phyloP scores from a whole-genome alignment of 2,113 vertebrate species.

The Cyprinodon brontotheroides region DNA sequence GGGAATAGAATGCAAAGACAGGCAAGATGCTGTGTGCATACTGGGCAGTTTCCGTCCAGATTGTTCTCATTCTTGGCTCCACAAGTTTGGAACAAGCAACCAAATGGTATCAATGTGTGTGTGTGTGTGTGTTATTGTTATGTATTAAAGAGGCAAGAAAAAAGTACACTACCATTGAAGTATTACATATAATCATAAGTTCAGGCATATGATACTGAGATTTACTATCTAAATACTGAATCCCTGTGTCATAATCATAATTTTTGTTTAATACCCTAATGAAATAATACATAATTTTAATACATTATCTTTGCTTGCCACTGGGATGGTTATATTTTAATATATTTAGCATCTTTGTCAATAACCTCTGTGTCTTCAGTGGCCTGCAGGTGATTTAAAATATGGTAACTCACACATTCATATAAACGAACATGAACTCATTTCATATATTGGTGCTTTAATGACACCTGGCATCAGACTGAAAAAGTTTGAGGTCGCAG shows the following conservation, averaged over 20 bases:
- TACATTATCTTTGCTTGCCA: constrained; percentile 46
- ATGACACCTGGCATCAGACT: constrained; percentile 42
- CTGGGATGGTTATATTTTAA: constrained; percentile 53
- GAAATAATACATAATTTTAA: constrained; percentile 42
- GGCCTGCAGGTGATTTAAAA: constrained; percentile 17
- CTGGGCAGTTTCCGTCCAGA: background rate
- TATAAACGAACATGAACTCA: constrained; percentile 22
- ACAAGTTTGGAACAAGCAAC: background rate
- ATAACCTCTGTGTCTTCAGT: background rate
- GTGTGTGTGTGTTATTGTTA: no score
- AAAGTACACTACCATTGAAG: background rate
- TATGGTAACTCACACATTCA: background rate
- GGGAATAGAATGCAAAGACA: background rate
- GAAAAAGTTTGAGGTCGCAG: constrained; percentile 59
- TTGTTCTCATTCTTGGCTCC: background rate
- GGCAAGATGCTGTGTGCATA: background rate
- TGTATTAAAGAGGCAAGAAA: no score
- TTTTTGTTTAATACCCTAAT: constrained; percentile 47
- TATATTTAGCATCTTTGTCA: constrained; percentile 10
- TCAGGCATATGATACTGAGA: constrained; percentile 15
- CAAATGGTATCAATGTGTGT: background rate
- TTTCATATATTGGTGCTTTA: constrained; percentile 31
- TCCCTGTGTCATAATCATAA: constrained; percentile 29
- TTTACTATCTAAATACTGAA: constrained; percentile 29
- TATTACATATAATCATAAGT: constrained; percentile 15